Base-by-base conservation (phyloP, 2,888 invertebrate genomes). In the Pachliopta kotzebuea region DNA sequence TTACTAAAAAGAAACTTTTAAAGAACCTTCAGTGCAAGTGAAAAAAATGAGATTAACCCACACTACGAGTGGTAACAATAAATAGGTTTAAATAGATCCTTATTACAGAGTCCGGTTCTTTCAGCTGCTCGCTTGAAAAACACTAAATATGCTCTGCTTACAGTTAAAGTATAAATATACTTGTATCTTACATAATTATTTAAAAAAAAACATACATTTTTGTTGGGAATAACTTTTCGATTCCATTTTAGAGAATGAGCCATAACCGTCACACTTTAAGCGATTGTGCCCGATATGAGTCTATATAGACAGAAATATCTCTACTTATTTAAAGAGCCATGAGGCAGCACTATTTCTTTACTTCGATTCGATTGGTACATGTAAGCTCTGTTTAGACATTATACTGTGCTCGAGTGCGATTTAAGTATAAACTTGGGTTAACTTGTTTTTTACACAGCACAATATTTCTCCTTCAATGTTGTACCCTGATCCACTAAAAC, bases 321-420 rank as follows among this genome's bases (percentile, higher is more conserved):
- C 72, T 76, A 77, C 80, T 62, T 83, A 83, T 81, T 84, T 83
- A 80, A 72, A 81, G 85, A 75, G 80, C 77, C 83, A 80, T 83
- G 85, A 84, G 74, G 72, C 81, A 76, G 85, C 83, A 75, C 74
- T 72, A 79, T 79, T 78, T 76, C 79, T 84, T 81, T 81, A 83
- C 81, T 81, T 78, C 74, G 77, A 76, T 80, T 76, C 78, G 71
- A 78, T 79, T 76, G 76, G 76, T 76, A 77, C 72, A 78, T 74
- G 72, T 71, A 68, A 77, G 72, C 69, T 67, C 70, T 76, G 68
- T 67, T 70, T 74, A 77, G 72, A 74, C 74, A 71, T 77, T 77
- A 71, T 74, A 75, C 69, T 74, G 73, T 76, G 75, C 74, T 81
- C 74, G 72, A 77, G 76, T 68, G 69, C 71, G 68, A 72, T 69